Evolutionary conservation across 2,113 vertebrate species (phyloP).

Genomic region (Sylvia atricapilla): DNA sequence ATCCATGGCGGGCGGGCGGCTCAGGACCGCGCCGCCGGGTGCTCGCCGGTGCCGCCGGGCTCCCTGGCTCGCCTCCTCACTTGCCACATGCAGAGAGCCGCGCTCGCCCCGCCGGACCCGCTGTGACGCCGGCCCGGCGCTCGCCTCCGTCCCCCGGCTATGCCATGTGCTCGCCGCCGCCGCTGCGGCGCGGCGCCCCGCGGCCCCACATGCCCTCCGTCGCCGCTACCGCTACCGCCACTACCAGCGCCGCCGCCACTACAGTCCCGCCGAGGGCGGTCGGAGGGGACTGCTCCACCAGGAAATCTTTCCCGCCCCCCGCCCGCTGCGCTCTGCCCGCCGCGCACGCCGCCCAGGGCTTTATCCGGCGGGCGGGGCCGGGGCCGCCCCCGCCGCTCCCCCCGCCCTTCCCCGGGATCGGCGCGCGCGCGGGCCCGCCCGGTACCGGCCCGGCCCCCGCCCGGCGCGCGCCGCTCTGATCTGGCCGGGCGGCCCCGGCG

Average conservation of each 20-base stretch:
- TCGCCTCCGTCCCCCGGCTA: not conserved
- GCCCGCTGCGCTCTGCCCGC: not conserved
- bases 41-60: constrained; percentile 32
- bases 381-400: too few relatives aligned
- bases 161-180: not conserved
- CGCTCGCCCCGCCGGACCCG: not conserved
- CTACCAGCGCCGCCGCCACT: not conserved
- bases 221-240: too few relatives aligned
- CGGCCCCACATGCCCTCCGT: not conserved
- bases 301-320: not conserved
- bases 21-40: not conserved
- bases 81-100: constrained; percentile 45
- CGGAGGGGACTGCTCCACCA: accelerated
- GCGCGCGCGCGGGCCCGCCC: too few relatives aligned
- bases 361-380: too few relatives aligned
- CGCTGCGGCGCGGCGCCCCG: not conserved
- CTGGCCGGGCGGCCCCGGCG: not conserved
- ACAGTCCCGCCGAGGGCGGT: not conserved
- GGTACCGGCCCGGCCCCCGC: not conserved
- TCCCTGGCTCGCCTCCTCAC: constrained; percentile 21
- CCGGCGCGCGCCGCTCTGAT: not conserved
- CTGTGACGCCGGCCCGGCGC: not conserved
- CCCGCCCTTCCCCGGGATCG: too few relatives aligned
- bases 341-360: not conserved
- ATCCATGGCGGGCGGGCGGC: constrained; percentile 75